phyloP scores from a whole-genome alignment of 2,888 invertebrate species.

The Phaonia tiefii region DNA sequence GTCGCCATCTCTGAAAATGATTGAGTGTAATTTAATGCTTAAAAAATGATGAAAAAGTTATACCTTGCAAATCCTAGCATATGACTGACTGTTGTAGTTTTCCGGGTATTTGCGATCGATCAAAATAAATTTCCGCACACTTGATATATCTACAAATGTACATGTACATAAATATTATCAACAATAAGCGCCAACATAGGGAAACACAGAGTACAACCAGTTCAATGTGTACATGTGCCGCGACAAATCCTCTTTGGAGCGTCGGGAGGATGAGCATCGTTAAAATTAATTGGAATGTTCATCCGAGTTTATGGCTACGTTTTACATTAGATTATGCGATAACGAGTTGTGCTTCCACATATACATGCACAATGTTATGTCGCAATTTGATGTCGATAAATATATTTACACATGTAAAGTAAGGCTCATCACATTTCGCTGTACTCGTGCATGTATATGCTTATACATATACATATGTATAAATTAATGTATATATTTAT shows the following conservation, averaged over 20 bases:
- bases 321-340: conserved; percentile 24
- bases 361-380: conserved; percentile 7
- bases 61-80: no score
- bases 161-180: background rate
- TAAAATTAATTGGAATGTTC: conserved; percentile 41
- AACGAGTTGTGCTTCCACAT: conserved; percentile 8
- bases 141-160: no score
- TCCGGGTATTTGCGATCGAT: no score
- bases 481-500: background rate
- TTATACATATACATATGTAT: background rate
- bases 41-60: no score
- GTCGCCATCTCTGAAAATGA: no score
- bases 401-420: background rate
- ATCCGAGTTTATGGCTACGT: conserved; percentile 31
- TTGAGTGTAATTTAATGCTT: no score
- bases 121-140: no score
- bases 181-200: background rate
- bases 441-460: no score
- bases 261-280: conserved; percentile 1
- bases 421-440: background rate
- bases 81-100: no score
- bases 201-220: no score
- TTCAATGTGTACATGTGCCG: no score
- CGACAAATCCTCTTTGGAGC: no score
- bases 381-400: background rate